Evolutionary conservation across 2,888 invertebrate species (phyloP).

Genomic region (Listrodromus nycthemerus): DNA sequence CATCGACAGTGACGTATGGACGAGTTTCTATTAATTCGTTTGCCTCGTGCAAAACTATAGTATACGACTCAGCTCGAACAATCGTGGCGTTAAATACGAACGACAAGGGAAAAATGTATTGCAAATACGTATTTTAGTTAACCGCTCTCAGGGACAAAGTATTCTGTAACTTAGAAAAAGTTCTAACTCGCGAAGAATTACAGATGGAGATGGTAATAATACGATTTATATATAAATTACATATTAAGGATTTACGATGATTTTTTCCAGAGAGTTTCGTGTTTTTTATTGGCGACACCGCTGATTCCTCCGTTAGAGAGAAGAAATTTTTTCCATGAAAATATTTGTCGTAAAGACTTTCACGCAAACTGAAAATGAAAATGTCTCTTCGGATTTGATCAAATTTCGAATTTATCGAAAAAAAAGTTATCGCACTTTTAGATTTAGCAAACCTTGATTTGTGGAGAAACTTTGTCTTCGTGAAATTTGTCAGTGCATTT

Average conservation of each 20-base stretch:
- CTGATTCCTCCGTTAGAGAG: background rate
- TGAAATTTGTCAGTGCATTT: no score
- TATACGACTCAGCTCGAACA: background rate
- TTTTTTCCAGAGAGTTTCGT: background rate
- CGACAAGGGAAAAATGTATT: slow-evolving; percentile 17
- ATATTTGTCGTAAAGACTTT: no score
- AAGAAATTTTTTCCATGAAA: no score
- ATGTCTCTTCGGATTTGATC: no score
- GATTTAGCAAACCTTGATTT: no score
- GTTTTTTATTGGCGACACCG: background rate
- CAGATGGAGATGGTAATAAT: background rate
- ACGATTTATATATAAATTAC: background rate
- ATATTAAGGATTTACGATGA: no score
- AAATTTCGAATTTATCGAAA: no score
- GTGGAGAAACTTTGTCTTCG: no score
- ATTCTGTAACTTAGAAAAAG: background rate
- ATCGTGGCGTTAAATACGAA: slow-evolving; percentile 17
- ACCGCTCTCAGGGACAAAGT: background rate
- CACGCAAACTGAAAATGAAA: no score
- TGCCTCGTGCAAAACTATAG: slow-evolving; percentile 21
- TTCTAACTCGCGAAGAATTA: background rate
- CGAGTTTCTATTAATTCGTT: slow-evolving; percentile 36
- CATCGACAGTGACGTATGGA: slow-evolving; percentile 34
- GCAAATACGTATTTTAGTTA: slow-evolving; percentile 18
- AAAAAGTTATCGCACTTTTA: no score